Evolutionary conservation across 2,797 vertebrate genomes (phyloP).

Genomic region (Remorina albescens): DNA sequence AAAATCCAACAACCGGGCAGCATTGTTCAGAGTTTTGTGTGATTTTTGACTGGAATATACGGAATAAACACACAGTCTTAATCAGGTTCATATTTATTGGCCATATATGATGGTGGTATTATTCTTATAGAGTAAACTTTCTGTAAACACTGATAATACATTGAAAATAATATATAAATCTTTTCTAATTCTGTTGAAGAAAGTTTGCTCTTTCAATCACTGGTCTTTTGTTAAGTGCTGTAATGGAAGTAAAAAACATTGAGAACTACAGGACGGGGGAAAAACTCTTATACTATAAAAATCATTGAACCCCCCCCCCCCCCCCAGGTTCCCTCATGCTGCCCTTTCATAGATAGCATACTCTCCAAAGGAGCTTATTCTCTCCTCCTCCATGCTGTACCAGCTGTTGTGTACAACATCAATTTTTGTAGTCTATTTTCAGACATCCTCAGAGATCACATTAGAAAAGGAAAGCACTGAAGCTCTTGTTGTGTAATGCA

Average conservation of each 20-base stretch:
- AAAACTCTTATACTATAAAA: neutral
- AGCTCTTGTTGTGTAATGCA: constrained; percentile 32
- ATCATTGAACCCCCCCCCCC: constrained; percentile 8
- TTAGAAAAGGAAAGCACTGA: constrained; percentile 52
- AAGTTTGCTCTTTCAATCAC: neutral
- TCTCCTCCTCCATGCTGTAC: constrained; percentile 38
- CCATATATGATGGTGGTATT: neutral
- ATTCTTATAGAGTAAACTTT: neutral
- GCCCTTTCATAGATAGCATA: constrained; percentile 41
- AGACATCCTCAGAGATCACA: constrained; percentile 55
- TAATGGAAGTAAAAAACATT: neutral
- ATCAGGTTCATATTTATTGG: neutral
- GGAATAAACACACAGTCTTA: neutral
- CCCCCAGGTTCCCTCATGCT: constrained; percentile 23
- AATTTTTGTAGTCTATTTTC: constrained; percentile 69
- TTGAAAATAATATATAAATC: neutral
- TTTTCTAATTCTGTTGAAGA: neutral
- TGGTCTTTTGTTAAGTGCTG: neutral
- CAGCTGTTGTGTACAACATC: constrained; percentile 63
- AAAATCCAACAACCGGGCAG: neutral
- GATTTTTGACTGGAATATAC: neutral
- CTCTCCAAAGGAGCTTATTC: constrained; percentile 36
- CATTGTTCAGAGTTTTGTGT: neutral
- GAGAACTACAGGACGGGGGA: neutral
- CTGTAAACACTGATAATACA: too few relatives aligned